Percentiles rank a stretch among this genome's conserved stretches.
Evolutionary conservation across 2,797 vertebrate genomes (phyloP).

Genomic region (Coreius guichenoti): DNA sequence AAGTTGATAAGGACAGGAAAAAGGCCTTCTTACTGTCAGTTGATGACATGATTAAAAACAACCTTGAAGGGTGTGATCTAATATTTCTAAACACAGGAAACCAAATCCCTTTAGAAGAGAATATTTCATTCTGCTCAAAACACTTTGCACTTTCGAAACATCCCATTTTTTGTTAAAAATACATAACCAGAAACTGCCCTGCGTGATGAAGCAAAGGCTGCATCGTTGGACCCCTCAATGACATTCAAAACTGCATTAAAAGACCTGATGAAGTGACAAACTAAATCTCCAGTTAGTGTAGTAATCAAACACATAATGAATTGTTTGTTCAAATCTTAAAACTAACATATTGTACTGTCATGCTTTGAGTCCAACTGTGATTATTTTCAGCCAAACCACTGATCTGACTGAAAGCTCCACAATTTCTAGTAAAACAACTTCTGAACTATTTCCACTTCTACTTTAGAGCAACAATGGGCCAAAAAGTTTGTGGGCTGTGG

Average conservation of each 20-base stretch:
- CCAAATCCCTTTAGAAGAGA: neutral
- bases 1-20: neutral
- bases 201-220: neutral
- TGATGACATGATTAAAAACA: neutral
- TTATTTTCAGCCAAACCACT: neutral
- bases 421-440: neutral
- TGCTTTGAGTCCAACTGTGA: conserved; percentile 2
- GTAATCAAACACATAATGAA: neutral
- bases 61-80: neutral
- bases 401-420: neutral
- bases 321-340: neutral
- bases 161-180: neutral
- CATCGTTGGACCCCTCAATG: neutral
- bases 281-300: conserved; percentile 8
- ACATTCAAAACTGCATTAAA: conserved; percentile 13
- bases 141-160: neutral
- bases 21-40: neutral
- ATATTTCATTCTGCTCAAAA: neutral
- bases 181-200: neutral
- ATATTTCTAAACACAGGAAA: neutral
- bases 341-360: neutral
- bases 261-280: neutral
- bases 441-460: neutral
- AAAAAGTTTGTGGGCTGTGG: neutral
- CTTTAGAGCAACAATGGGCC: neutral